Evolutionary conservation across 2,888 invertebrate genomes (phyloP), one percentile per base, ranked within the genome.

Genomic region (Xylota sylvarum): DNA sequence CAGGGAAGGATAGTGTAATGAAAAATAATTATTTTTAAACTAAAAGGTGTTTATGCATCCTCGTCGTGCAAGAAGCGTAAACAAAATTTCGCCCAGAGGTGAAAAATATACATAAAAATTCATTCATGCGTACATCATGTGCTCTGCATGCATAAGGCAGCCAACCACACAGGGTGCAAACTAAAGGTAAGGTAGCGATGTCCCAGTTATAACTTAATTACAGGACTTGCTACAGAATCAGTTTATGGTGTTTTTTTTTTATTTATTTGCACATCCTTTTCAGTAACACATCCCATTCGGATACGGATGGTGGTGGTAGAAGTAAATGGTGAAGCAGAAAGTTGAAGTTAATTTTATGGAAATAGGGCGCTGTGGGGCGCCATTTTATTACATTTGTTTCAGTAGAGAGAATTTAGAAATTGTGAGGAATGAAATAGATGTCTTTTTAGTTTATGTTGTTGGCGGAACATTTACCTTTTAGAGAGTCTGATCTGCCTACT

Each of bases 161-260:
- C 74, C 48, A 35, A 30, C 48, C 35, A 46, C 30, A 60, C 35
- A 67, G 35, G 17, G 9, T 65, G 55, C 14, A 46, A 35, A 35
- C 14, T 27, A 17, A 65, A 12, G 50, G 14, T 40, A 58, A 56
- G 37, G 23, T 30, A 58, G 74, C 27, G 74, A 58, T 67, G 81
- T 19, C 52, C 60, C 55, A 69, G 74, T 69, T 74, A 62, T 74
- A 74, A 80, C 73, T 80, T 67, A 80, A 80, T 74, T 80, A 62
- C 46, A 46, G 17, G 56, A 67, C 27, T 19, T 7, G 7, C 27
- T 48, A 37, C 56, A 19, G 40, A 56, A 65, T 76, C 35, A 35
- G 48, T 58, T 56, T 76, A 56, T 55, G 55, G 12, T 30, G 30
- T 37, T 37, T 43, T 43, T 70, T 27, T 32, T 64, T 62, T 52